Conservation (phyloP, 2,113 vertebrate species). For the Apaloderma vittatum region DNA sequence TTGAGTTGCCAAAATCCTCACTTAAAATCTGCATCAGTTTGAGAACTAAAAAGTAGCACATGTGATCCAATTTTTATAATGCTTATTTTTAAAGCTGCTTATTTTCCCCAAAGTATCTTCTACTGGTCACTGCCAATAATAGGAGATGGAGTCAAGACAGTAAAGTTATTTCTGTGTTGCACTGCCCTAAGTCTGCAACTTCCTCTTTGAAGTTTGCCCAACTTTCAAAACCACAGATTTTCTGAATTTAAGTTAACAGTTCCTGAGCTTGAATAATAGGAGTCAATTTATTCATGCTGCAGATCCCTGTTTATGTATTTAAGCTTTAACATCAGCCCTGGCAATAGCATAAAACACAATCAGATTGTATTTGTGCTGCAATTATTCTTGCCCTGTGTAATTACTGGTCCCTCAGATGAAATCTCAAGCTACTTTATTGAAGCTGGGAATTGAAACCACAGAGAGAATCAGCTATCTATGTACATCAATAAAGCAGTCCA, state of each 20-base stretch:
- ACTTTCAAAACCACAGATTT: not conserved
- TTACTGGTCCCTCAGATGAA: constrained; percentile 74
- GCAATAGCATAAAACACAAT: constrained; percentile 39
- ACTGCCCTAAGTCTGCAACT: not conserved
- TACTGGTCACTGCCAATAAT: not conserved
- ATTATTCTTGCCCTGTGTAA: constrained; percentile 74
- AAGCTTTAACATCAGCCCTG: constrained; percentile 41
- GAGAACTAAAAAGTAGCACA: not conserved
- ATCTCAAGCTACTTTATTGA: constrained; percentile 75
- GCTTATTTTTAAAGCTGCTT: not conserved
- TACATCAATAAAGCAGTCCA: constrained; percentile 74
- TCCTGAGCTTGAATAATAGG: not conserved
- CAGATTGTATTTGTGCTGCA: constrained; percentile 43
- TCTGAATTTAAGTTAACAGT: not conserved
- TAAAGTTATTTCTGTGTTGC: not conserved
- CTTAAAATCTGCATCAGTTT: not conserved
- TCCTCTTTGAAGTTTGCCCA: not conserved
- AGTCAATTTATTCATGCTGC: not conserved
- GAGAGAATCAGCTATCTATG: constrained; percentile 59
- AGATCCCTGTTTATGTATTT: constrained; percentile 24
- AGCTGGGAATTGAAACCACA: constrained; percentile 69
- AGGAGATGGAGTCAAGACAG: not conserved
- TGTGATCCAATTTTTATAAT: not conserved
- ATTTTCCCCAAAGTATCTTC: not conserved
- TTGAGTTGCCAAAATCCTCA: not conserved